Evolutionary conservation across 2,113 vertebrate genomes (phyloP), one percentile per base, ranked within the genome.

Genomic region (Pseudorhombus dupliciocellatus): DNA sequence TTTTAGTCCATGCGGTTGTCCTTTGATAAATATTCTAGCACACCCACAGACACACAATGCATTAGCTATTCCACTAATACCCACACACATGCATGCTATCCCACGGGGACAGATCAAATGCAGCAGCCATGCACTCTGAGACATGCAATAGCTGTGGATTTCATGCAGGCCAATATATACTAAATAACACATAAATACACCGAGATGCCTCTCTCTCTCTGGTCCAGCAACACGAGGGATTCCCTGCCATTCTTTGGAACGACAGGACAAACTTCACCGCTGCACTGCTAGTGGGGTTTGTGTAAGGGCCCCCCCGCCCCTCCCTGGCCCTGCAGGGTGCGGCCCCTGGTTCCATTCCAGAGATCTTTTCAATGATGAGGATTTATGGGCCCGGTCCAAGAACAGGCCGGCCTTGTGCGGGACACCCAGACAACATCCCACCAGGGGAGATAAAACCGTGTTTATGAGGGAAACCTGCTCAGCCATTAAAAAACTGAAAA

Each of bases 11-110:
- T 51, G 53, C 12, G 8, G 71, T 60, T 75, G 59, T 73, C 68
- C 76, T 87, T 67, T 88, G 60, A 87, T 89, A 70, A 89, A 90
- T 87, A 85, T 85, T 84, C 69, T 62, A 60, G 63, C 76, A 63
- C 28, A n/a, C 21, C 40, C 62, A 67, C 60, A 66, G 2, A 25
- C 64, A 68, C 52, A 80, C 57, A 42, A 58, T 54, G 60, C 57
- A 85, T 86, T 87, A 82, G 63, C 54, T 59, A 69, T 64, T 84
- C 87, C 53, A 61, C 64, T 7, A 66, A 73, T 75, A 84, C 67
- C 55, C 59, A 15, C 42, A 52, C 65, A 51, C 64, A 79, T 61
- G 66, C 80, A 79, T 44, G 58, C 51, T 22, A 74, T 60, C 57
- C 74, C 79, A 53, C 55, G 57, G 73, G 77, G 83, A 80, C 61